phyloP scores from a whole-genome alignment of 92 coral and sea anemone species.

The Ricordea florida region DNA sequence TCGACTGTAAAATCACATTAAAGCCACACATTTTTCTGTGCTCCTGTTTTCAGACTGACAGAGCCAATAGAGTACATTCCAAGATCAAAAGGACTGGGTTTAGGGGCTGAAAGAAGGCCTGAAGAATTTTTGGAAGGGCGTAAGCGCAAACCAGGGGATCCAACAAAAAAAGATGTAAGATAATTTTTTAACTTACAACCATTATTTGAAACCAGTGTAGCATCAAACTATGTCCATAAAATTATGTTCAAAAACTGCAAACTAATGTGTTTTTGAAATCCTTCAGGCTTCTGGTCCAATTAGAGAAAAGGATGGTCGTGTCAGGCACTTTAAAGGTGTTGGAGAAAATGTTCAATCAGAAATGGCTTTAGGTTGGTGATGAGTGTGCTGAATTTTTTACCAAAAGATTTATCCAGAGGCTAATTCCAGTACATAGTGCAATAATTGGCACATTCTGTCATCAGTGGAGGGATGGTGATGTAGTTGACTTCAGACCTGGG shows the following conservation, averaged over 20 bases:
- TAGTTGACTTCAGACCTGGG: too few relatives aligned
- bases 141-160: conserved; percentile 91
- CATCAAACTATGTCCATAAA: too few relatives aligned
- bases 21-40: background rate
- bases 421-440: background rate
- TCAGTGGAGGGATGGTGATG: too few relatives aligned
- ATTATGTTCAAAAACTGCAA: too few relatives aligned
- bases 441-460: too few relatives aligned
- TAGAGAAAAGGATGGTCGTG: conserved; percentile 88
- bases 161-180: conserved; percentile 33
- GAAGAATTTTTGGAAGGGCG: conserved; percentile 56
- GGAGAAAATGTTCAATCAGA: conserved; percentile 71
- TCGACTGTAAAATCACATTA: too few relatives aligned
- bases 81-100: conserved; percentile 94
- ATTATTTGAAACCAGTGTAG: too few relatives aligned
- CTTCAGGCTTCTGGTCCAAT: conserved; percentile 79
- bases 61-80: conserved; percentile 96
- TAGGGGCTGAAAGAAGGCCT: conserved; percentile 84
- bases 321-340: conserved; percentile 87
- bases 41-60: conserved; percentile 48
- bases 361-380: conserved; percentile 37
- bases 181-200: background rate
- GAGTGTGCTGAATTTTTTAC: background rate
- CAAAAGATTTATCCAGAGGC: background rate
- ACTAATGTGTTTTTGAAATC: too few relatives aligned